Base-by-base conservation (phyloP, 2,888 invertebrate genomes). In the Orthosia cruda region DNA sequence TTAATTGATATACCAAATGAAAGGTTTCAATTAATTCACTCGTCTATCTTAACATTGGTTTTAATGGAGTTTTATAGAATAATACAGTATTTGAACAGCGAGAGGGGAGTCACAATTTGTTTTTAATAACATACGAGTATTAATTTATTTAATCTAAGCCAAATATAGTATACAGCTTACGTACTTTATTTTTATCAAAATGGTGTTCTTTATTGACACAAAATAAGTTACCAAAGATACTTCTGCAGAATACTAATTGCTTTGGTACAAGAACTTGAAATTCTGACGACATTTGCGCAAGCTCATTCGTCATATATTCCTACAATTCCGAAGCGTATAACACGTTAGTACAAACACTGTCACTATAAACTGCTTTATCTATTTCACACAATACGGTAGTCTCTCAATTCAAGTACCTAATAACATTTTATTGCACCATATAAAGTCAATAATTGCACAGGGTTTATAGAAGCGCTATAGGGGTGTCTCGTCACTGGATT, bases 401-500 rank as follows among this genome's bases (percentile, higher is more conserved):
- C 73, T 71, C 71, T 80, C 63, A 67, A 76, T 71, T 81, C 74
- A 74, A 79, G 77, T 81, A 88, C 77, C 64, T 85, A 76, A 79
- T 83, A 85, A 87, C 80, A 83, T 90, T 93, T 93, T 95, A 95
- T 93, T 95, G 94, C 95, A 96, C 95, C 93, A 94, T 93, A 83
- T 81, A 92, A 89, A 93, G 92, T 94, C 89, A 89, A 86, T 92
- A 91, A 91, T 90, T 90, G 89, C 88, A 87, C 87, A 74, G 83
- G 72, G 77, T 83, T 73, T 84, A 81, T 83, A 87, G 75, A 89
- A 93, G 88, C 92, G 95, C 94, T 96, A 96, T 93, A 96, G 95
- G 68, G 95, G 95, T 52, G 96, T 96, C 88, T 96, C 96, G 77
- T 96, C 95, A 18, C 96, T 95, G 32, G 94, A 90, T 86, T 96